Conservation (phyloP, 1,140 invertebrate genomes). For the Neelides sp. region DNA sequence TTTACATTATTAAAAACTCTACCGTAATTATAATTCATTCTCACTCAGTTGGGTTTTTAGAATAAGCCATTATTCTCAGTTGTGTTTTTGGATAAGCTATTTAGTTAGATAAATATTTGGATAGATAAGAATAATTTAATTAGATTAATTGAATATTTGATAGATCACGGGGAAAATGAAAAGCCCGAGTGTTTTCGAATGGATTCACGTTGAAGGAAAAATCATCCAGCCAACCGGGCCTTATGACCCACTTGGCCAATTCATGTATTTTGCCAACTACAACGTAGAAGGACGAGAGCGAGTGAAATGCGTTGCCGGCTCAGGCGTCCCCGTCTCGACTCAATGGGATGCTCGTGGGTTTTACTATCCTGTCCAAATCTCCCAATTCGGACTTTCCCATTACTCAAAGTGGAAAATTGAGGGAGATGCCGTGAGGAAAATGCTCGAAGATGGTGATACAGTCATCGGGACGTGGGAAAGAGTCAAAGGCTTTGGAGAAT, state of each 20-base stretch:
- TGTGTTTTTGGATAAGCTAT: too few relatives aligned
- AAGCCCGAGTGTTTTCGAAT: too few relatives aligned
- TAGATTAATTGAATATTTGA: too few relatives aligned
- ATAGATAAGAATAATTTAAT: too few relatives aligned
- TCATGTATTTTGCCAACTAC: constrained; percentile 94
- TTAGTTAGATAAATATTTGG: too few relatives aligned
- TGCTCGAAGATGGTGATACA: constrained; percentile 60
- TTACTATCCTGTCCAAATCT: constrained; percentile 96
- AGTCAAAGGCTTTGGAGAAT: too few relatives aligned
- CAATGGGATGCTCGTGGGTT: constrained; percentile 61
- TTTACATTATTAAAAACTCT: too few relatives aligned
- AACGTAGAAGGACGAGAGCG: constrained; percentile 89
- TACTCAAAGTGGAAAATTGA: constrained; percentile 88
- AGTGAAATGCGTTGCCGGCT: constrained; percentile 85
- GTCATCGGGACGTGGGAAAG: constrained; percentile 40
- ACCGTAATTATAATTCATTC: too few relatives aligned
- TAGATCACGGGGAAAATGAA: too few relatives aligned
- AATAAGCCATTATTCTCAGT: too few relatives aligned
- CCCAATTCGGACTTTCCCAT: constrained; percentile 92
- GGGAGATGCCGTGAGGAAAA: constrained; percentile 51
- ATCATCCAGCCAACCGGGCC: constrained; percentile 68
- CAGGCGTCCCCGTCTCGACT: constrained; percentile 43
- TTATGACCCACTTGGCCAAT: constrained; percentile 76
- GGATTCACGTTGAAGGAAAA: constrained; percentile 88
- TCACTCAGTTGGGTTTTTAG: too few relatives aligned